These are phyloP conservation scores for Lathronympha strigana DNA, from an alignment of 2,888 invertebrate species.

Conservation along the genomic window DNA sequence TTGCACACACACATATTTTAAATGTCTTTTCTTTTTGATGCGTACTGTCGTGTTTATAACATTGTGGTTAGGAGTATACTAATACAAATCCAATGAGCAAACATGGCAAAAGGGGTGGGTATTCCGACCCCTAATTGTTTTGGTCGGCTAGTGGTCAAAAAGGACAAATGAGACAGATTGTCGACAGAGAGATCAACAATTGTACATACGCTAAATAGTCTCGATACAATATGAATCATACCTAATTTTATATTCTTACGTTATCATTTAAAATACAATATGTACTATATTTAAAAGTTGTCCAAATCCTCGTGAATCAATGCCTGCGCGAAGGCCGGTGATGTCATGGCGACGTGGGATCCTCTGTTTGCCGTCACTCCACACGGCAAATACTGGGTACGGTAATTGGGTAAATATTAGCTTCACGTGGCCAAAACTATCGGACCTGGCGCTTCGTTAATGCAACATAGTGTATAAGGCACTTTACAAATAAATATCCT, in stretches of 20 bases:
- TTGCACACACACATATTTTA: no score
- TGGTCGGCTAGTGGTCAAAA: no score
- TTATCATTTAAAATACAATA: constrained; percentile 6
- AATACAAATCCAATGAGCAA: not conserved
- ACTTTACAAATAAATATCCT: not conserved
- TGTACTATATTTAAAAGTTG: constrained; percentile 11
- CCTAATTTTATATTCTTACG: constrained; percentile 12
- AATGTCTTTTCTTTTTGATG: no score
- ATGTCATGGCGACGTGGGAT: constrained; percentile 31
- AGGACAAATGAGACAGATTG: no score
- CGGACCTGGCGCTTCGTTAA: not conserved
- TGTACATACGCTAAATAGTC: not conserved
- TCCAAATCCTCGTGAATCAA: constrained; percentile 25
- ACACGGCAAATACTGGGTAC: constrained; percentile 23
- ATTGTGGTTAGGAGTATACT: not conserved
- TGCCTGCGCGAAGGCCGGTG: constrained; percentile 31
- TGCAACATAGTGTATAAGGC: not conserved
- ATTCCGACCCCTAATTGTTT: no score
- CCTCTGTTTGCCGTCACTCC: constrained; percentile 24
- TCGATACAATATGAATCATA: constrained; percentile 1
- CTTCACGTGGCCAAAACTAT: constrained; percentile 13
- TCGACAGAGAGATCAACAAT: not conserved
- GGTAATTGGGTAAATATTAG: constrained; percentile 22
- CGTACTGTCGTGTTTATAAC: not conserved
- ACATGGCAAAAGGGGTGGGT: not conserved